Evolutionary conservation across 2,797 vertebrate species (phyloP).

Genomic region (Mus minutoides): DNA sequence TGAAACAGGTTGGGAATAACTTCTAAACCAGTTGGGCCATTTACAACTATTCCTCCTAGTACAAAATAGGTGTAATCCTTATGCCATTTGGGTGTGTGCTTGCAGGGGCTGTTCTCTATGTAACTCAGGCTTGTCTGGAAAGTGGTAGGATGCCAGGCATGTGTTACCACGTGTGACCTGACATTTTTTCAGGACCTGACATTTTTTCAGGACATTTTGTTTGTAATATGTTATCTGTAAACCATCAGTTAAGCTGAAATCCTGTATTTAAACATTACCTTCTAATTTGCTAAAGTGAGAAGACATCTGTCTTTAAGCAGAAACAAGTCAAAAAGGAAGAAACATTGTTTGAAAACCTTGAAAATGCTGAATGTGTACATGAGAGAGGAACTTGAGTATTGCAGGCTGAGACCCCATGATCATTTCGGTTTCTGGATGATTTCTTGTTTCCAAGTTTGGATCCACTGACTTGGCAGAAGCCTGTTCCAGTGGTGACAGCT

Average conservation of each 20-base stretch:
- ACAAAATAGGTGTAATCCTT: conserved; percentile 36
- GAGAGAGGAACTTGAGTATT: conserved; percentile 50
- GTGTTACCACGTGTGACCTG: background rate
- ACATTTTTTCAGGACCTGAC: background rate
- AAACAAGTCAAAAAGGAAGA: conserved; percentile 46
- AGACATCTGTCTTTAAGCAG: conserved; percentile 7
- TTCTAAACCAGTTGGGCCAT: background rate
- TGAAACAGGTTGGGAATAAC: conserved; percentile 33
- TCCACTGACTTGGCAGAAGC: background rate
- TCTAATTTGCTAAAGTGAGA: conserved; percentile 51
- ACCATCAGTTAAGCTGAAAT: conserved; percentile 5
- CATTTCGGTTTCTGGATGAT: conserved; percentile 56
- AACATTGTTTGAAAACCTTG: background rate
- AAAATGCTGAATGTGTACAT: conserved; percentile 50
- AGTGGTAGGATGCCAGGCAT: background rate
- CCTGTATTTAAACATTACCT: background rate
- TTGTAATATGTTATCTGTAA: conserved; percentile 17
- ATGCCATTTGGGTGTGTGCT: background rate
- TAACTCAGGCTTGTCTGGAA: background rate
- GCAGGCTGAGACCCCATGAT: conserved; percentile 5
- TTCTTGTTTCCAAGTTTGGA: conserved; percentile 57
- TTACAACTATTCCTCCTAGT: conserved; percentile 42
- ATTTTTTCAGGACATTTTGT: conserved; percentile 11
- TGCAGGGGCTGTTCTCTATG: background rate
- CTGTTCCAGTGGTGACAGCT: background rate